Percentiles rank a stretch among this genome's conserved stretches.
These are phyloP conservation scores for Orthosia gothica DNA, from an alignment of 2,888 invertebrate genomes.

Conservation along the genomic window DNA sequence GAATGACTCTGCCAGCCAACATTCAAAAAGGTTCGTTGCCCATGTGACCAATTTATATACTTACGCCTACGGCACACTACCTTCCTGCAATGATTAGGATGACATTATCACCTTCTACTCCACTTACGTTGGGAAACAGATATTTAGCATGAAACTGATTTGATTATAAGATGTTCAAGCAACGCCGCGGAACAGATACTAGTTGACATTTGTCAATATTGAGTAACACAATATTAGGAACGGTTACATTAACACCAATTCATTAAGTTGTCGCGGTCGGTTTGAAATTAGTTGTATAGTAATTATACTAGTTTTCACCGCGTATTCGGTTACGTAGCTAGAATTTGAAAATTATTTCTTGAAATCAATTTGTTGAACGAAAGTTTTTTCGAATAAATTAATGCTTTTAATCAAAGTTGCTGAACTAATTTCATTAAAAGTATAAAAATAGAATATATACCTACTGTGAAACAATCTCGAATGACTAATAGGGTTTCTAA, in stretches of 20 bases:
- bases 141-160: background rate
- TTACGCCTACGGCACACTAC: no score
- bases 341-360: background rate
- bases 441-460: no score
- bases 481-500: background rate
- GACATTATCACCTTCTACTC: background rate
- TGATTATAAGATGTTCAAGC: slow-evolving; percentile 8
- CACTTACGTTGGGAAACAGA: background rate
- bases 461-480: no score
- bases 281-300: slow-evolving; percentile 8
- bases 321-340: background rate
- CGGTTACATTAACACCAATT: background rate
- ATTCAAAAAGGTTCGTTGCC: no score
- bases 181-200: slow-evolving; percentile 15
- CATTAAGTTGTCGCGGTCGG: background rate
- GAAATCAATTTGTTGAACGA: background rate
- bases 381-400: background rate
- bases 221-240: background rate
- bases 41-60: no score
- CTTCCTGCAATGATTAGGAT: background rate
- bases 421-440: slow-evolving; percentile 10
- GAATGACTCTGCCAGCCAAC: no score
- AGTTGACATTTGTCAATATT: slow-evolving; percentile 22
- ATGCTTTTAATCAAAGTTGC: slow-evolving; percentile 12
- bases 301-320: slow-evolving; percentile 4